A percentile compares a stretch with the other conserved stretches of the same genome.
These are phyloP conservation scores for Yasuhikotakia modesta DNA, from an alignment of 2,797 vertebrate species.

Conservation along the genomic window DNA sequence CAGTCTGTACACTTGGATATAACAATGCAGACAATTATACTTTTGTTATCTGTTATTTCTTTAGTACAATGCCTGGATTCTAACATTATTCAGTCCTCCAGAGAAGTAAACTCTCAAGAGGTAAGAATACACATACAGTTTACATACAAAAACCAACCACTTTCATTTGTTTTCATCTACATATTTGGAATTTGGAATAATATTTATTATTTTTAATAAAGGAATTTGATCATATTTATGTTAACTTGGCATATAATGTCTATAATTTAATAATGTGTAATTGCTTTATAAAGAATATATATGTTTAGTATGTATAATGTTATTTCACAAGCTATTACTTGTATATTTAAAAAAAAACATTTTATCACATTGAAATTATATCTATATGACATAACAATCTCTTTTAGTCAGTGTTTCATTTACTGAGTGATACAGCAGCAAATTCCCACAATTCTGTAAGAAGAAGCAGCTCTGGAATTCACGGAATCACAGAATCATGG, in stretches of 20 bases:
- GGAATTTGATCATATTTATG: too few species aligned
- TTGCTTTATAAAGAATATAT: too few species aligned
- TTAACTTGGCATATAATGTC: too few species aligned
- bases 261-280: too few species aligned
- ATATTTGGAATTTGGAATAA: too few species aligned
- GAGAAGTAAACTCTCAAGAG: slow-evolving; percentile 63
- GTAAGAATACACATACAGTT: slow-evolving; percentile 46
- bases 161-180: too few species aligned
- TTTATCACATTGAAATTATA: background rate
- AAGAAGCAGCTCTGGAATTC: slow-evolving; percentile 7
- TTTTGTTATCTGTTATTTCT: slow-evolving; percentile 59
- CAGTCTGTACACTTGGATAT: background rate
- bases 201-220: too few species aligned
- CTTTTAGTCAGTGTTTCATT: slow-evolving; percentile 23
- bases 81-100: slow-evolving; percentile 76
- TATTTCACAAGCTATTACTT: background rate
- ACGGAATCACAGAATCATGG: background rate
- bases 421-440: slow-evolving; percentile 1
- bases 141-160: too few species aligned
- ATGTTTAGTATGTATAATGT: too few species aligned
- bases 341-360: background rate
- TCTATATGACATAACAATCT: background rate
- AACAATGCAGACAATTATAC: slow-evolving; percentile 54
- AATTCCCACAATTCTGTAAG: slow-evolving; percentile 36
- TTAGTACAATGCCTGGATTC: slow-evolving; percentile 68